These are phyloP conservation scores for Acleris laterana DNA, from an alignment of 2,888 invertebrate genomes.

Conservation along the genomic window DNA sequence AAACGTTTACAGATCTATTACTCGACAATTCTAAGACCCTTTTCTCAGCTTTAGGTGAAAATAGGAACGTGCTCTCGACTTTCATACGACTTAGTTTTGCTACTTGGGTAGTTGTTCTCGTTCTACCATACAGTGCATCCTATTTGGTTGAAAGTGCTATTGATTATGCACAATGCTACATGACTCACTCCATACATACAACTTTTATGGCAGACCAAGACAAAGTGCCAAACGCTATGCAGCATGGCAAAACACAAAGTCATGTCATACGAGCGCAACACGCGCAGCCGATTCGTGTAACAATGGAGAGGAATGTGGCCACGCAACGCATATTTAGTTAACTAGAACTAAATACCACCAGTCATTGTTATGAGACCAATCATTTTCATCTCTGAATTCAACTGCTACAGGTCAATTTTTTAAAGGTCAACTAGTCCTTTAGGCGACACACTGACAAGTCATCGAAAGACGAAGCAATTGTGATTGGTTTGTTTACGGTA, in stretches of 20 bases:
- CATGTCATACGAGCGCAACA: conserved; percentile 32
- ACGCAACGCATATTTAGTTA: conserved; percentile 42
- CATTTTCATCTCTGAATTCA: conserved; percentile 25
- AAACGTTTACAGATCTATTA: too few relatives aligned
- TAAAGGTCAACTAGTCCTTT: conserved; percentile 2
- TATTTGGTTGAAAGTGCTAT: neutral
- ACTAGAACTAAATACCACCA: conserved; percentile 34
- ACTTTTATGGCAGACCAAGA: conserved; percentile 15
- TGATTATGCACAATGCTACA: neutral
- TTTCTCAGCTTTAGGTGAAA: too few relatives aligned
- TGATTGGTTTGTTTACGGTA: too few relatives aligned
- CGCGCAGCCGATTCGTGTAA: conserved; percentile 40
- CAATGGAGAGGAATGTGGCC: conserved; percentile 61
- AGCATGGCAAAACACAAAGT: conserved; percentile 31
- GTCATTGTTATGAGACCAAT: conserved; percentile 31
- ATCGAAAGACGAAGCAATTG: neutral
- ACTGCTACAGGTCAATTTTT: conserved; percentile 1
- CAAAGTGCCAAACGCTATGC: conserved; percentile 24
- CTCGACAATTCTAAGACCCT: too few relatives aligned
- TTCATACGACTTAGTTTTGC: too few relatives aligned
- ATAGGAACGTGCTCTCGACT: too few relatives aligned
- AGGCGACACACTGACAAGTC: neutral
- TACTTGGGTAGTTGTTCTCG: too few relatives aligned
- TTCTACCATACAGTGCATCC: neutral
- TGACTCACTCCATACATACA: neutral